Evolutionary conservation across 2,888 invertebrate species (phyloP), one percentile per base, ranked within the genome.

Genomic region (Cremastinae sp.): DNA sequence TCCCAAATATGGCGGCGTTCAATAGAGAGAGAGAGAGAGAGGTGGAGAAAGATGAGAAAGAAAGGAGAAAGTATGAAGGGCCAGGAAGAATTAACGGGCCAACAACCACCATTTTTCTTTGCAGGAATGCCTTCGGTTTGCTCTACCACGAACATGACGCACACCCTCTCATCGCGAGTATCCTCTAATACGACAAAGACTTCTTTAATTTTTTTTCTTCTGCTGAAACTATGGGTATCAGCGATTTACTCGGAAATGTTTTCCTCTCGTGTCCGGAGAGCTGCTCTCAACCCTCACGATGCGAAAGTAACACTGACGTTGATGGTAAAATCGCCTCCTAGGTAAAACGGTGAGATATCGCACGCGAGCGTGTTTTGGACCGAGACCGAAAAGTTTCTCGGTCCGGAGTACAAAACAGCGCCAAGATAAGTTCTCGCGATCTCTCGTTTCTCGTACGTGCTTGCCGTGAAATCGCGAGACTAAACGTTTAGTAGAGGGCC

Each of bases 121-220:
- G 45, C 37, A 37, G 39, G n/a, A 12, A 22, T 39, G 16, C 45
- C 14, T 61, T 39, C 1, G 39, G 14, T 28, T 28, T 12, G 22
- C 76, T 75, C 78, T 61, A 79, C 78, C 77, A 69, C 56, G 74
- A 78, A 77, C 74, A 77, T 79, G 79, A n/a, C n/a, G n/a, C 10
- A 41, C 41, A 41, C 80, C 77, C 81, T 81, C 83, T 80, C 79
- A 81, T 82, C 82, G 78, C 82, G n/a, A n/a, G 77, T 82, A 81
- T 78, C 80, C 78, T 81, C 28, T 18, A 20, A 47, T n/a, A 1
- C n/a, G n/a, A n/a, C n/a, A n/a, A n/a, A n/a, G n/a, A n/a, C n/a
- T n/a, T n/a, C n/a, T n/a, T n/a, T n/a, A n/a, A n/a, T n/a, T n/a
- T n/a, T n/a, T 22, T n/a, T 49, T 73, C 41, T 9, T 53, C 12